Base-by-base conservation (phyloP, 2,888 invertebrate species). In the Dendrolimus houi region DNA sequence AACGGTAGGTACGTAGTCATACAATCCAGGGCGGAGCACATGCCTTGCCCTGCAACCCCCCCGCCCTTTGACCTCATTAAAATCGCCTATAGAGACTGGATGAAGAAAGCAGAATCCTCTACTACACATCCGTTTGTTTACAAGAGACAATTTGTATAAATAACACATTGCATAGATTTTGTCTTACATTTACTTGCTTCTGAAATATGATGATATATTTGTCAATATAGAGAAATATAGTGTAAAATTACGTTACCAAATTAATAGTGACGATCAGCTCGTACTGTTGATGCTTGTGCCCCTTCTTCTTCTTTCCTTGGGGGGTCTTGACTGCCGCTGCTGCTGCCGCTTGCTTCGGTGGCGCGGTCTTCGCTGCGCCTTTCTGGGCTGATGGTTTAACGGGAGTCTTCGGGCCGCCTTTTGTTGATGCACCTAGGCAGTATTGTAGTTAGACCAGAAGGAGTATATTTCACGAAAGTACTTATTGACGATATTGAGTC, bases 241-340 rank as follows among this genome's bases (percentile, higher is more conserved):
- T n/a, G 17, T 10, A 47, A 47, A 40, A 13, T 7, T 8, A 85
- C 94, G 29, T 94, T 78, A 96, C 96, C 93, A 96, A 82, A 81
- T 96, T 94, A 70, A 96, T 96, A 65, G 95, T 96, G 68, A 96
- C 96, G 65, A 94, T 93, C 58, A 96, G 93, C 73, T 96, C 96
- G 70, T 96, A 95, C 76, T 95, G 95, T 75, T 95, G 95, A 67
- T 96, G 94, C 71, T 95, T 93, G 71, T 95, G 94, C 12, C 95
- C 95, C 81, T 94, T 94, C 87, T 95, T 95, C 83, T 94, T 94
- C 83, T 95, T 94, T 70, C 94, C 93, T 67, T 92, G 92, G 52
- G 93, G 92, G 65, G 94, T 93, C 63, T 92, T 93, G 58, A 92
- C 92, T 0, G 91, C 91, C 1, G 91, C 87, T 6, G 86, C 88